Percentiles rank a stretch among this genome's conserved stretches.
These are phyloP conservation scores for Diuraphis noxia DNA, from an alignment of 1,140 invertebrate species.

Conservation along the genomic window DNA sequence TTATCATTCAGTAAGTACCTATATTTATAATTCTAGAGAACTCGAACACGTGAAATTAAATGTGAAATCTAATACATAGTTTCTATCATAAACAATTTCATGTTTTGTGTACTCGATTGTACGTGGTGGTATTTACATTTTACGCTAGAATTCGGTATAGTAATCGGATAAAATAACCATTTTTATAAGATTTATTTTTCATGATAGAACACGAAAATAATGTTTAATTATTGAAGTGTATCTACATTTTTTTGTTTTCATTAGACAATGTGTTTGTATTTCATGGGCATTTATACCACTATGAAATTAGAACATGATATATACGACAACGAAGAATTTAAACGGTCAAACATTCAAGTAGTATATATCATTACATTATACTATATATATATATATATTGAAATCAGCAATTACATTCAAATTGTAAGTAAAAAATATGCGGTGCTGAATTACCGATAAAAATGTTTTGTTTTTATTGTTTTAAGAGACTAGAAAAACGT, in stretches of 20 bases:
- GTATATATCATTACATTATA: neutral
- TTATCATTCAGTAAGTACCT: neutral
- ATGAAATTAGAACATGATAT: neutral
- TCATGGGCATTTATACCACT: neutral
- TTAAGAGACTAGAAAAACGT: neutral
- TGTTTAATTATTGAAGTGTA: neutral
- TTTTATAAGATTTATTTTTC: neutral
- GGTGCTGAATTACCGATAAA: neutral
- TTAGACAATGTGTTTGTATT: neutral
- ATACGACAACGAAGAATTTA: neutral
- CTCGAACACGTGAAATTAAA: neutral
- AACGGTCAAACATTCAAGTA: neutral
- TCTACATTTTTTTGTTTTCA: neutral
- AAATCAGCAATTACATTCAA: neutral
- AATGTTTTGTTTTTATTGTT: neutral
- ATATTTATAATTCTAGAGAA: neutral
- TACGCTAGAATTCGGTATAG: neutral
- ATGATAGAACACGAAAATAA: slow-evolving; percentile 5
- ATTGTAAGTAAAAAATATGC: neutral
- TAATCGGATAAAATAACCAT: neutral
- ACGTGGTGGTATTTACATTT: neutral
- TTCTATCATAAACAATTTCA: neutral
- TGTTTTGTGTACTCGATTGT: neutral
- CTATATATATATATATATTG: neutral
- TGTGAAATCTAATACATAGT: neutral